Evolutionary conservation across 37 sponge, comb jelly and placozoan genomes (phyloP), one percentile per base, ranked within the genome.

Genomic region (Oopsacas minuta): DNA sequence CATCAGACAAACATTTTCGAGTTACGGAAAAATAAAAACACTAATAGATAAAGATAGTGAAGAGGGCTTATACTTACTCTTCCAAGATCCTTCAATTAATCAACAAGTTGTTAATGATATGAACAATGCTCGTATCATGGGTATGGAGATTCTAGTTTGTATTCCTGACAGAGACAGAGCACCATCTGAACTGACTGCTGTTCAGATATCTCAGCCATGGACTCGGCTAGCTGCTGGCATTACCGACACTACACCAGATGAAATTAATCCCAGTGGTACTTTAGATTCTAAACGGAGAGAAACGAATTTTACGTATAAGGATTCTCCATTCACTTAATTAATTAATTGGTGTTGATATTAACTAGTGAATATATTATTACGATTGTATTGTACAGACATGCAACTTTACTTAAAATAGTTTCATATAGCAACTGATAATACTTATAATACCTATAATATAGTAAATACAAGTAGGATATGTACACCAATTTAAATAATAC

Each of bases 251-350:
- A 61, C 3, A 32, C 7, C 17, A 25, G 22, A 61, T 12, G 28
- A 61, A 61, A 61, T 34, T 3, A n/a, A 61, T 3, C 28, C 75
- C 28, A 61, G 75, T n/a, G 30, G 22, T 32, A 61, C 75, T 25
- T 34, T 61, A 61, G 75, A 61, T 61, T 61, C 75, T 20, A n/a
- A 5, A 5, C 75, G 75, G 20, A n/a, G 75, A 61, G 75, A 61
- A n/a, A 42, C 49, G 15, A 61, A 61, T 61, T 61, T 61, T 32
- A 34, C 75, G 7, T 61, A 61, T 34, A 61, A 61, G 28, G 75
- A 61, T 34, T 61, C 75, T 61, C 75, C 75, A 61, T 61, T 61
- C 75, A 61, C 30, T 10, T 61, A 61, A 61, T n/a, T n/a, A n/a
- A n/a, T n/a, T n/a, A n/a, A n/a, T n/a, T n/a, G n/a, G n/a, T n/a